These are phyloP conservation scores for Alloscopus bannaensis DNA, from an alignment of 2,888 invertebrate genomes.

Conservation along the genomic window DNA sequence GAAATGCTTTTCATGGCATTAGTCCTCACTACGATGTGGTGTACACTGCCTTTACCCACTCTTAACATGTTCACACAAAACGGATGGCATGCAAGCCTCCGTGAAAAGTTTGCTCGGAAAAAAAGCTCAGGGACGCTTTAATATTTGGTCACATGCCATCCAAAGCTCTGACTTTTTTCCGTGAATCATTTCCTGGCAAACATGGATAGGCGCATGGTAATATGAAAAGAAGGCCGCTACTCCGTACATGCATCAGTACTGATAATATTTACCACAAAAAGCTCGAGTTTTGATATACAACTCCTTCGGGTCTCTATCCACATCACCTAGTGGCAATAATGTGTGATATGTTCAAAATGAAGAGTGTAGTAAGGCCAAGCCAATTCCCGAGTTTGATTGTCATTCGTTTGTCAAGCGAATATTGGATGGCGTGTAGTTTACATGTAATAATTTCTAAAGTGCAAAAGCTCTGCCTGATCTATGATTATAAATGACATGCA, in stretches of 20 bases:
- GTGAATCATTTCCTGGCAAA: conserved; percentile 26
- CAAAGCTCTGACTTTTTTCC: conserved; percentile 23
- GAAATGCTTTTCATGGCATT: conserved; percentile 27
- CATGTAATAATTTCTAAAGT: conserved; percentile 28
- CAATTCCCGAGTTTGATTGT: conserved; percentile 42
- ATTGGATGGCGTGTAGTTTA: conserved; percentile 44
- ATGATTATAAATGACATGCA: conserved; percentile 44
- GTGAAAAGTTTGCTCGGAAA: no score
- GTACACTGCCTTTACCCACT: neutral
- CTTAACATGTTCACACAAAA: no score
- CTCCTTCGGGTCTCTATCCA: no score
- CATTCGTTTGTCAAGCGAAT: conserved; percentile 50
- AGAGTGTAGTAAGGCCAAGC: conserved; percentile 23
- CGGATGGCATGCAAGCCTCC: no score
- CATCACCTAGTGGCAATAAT: no score
- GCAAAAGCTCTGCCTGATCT: conserved; percentile 30
- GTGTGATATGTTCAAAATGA: no score
- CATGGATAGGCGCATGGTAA: neutral
- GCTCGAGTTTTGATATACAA: no score
- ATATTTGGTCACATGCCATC: conserved; percentile 24
- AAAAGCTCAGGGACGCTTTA: conserved; percentile 5
- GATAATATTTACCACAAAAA: no score
- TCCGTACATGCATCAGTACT: no score
- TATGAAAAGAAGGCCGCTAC: no score
- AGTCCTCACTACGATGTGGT: neutral